Conservation (phyloP, 2,888 invertebrate genomes). For the Melitaea athalia region DNA sequence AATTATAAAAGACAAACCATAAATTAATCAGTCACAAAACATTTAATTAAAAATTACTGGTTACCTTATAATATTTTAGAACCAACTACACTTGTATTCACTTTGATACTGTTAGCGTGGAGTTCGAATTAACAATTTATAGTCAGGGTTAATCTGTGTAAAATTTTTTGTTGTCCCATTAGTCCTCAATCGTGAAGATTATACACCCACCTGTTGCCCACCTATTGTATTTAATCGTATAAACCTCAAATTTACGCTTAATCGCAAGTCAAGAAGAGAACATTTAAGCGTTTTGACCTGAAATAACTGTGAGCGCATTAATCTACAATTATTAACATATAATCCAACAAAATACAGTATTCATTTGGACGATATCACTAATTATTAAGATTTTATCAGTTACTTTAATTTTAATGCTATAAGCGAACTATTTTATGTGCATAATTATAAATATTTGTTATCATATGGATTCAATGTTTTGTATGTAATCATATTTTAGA, state of each 20-base stretch:
- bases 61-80: slow-evolving; percentile 49
- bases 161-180: slow-evolving; percentile 73
- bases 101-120: slow-evolving; percentile 67
- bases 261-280: slow-evolving; percentile 59
- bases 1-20: neutral
- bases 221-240: slow-evolving; percentile 59
- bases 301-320: slow-evolving; percentile 59
- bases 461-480: too few relatives aligned
- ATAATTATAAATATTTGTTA: too few relatives aligned
- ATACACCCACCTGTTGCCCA: slow-evolving; percentile 61
- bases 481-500: too few relatives aligned
- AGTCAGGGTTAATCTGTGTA: slow-evolving; percentile 66
- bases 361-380: slow-evolving; percentile 21
- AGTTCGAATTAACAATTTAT: slow-evolving; percentile 76
- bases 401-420: too few relatives aligned
- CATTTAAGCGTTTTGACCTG: slow-evolving; percentile 60
- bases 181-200: slow-evolving; percentile 67
- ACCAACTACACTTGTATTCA: slow-evolving; percentile 58
- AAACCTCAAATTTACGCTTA: slow-evolving; percentile 54
- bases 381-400: neutral
- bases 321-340: slow-evolving; percentile 52
- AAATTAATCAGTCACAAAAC: neutral
- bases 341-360: slow-evolving; percentile 57
- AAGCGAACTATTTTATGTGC: too few relatives aligned
- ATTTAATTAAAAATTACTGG: slow-evolving; percentile 25